Base-by-base conservation (phyloP, 2,888 invertebrate species). In the Leucophenga montana region DNA sequence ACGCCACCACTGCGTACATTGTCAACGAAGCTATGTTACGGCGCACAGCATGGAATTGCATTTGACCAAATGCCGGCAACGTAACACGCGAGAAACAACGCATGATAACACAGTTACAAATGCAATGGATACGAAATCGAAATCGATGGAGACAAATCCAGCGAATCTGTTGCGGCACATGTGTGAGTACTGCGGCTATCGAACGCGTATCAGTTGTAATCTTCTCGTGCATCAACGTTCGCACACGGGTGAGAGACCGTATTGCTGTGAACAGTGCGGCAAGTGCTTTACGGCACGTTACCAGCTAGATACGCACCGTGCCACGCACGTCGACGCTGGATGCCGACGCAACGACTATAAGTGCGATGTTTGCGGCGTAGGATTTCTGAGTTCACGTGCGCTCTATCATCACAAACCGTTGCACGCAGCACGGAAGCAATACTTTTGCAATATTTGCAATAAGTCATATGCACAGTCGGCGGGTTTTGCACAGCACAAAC, bases 401-500 rank as follows among this genome's bases (percentile, higher is more conserved):
- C 67, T 86, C 4, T 76, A 82, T 22, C 80, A 84, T 18, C 86
- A 85, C 53, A 67, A 69, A 27, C 76, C 81, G 1, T 66, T 85
- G 2, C 85, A 85, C 71, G 71, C 73, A 2, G 27, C 61, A 0
- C 66, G 31, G 3, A 85, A 83, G 72, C 72, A 80, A 39, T 78
- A 85, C 82, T 75, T 86, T 80, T 77, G 79, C 67, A 53, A 65
- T 11, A 70, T 77, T 22, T 85, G 85, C 53, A 71, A 73, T 2
- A 85, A 85, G 33, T 74, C 80, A 0, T 85, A 78, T 66, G 79
- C 84, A 11, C 85, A 85, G 67, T 78, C 77, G 39, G 75, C 85
- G 68, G 88, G 88, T 11, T 79, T 75, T 20, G 77, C 86, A 14
- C 82, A 82, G 64, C 85, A 85, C 66, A 85, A 84, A 70, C 80